phyloP scores from a whole-genome alignment of 2,888 invertebrate species.

The Standfussiana lucernea region DNA sequence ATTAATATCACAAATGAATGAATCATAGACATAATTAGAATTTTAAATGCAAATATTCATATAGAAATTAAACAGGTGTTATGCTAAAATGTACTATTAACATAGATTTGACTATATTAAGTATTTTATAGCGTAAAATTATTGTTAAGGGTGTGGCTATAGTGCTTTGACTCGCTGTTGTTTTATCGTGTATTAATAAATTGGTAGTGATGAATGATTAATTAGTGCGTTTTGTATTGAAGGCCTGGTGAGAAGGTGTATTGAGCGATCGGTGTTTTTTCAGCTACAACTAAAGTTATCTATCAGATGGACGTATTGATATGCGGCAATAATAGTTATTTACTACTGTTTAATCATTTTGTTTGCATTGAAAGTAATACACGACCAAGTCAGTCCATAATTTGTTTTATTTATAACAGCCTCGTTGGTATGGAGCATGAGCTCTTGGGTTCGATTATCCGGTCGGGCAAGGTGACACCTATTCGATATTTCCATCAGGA shows the following conservation, averaged over 20 bases:
- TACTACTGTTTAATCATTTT: not conserved
- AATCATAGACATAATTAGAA: constrained; percentile 71
- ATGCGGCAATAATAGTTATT: not conserved
- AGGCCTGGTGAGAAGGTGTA: not conserved
- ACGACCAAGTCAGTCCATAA: not conserved
- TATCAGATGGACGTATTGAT: not conserved
- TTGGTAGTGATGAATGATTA: constrained; percentile 39
- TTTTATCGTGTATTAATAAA: constrained; percentile 50
- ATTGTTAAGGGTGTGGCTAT: constrained; percentile 60
- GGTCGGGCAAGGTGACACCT: not conserved
- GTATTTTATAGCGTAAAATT: constrained; percentile 57
- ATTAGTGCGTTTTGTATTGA: constrained; percentile 15
- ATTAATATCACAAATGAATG: constrained; percentile 74
- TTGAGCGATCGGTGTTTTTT: not conserved
- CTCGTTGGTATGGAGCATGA: too few species aligned
- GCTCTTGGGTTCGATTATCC: not conserved
- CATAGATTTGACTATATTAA: constrained; percentile 59
- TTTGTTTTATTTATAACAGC: not conserved
- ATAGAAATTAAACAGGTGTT: constrained; percentile 69
- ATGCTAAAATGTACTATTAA: constrained; percentile 62
- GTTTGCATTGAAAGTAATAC: not conserved
- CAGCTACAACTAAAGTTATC: not conserved
- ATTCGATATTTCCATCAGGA: not conserved
- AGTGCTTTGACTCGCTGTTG: constrained; percentile 46
- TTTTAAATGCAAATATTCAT: constrained; percentile 63